Percentiles rank a stretch among this genome's conserved stretches.
phyloP scores from a whole-genome alignment of 2,113 vertebrate species.

The Zosterops japonicus region DNA sequence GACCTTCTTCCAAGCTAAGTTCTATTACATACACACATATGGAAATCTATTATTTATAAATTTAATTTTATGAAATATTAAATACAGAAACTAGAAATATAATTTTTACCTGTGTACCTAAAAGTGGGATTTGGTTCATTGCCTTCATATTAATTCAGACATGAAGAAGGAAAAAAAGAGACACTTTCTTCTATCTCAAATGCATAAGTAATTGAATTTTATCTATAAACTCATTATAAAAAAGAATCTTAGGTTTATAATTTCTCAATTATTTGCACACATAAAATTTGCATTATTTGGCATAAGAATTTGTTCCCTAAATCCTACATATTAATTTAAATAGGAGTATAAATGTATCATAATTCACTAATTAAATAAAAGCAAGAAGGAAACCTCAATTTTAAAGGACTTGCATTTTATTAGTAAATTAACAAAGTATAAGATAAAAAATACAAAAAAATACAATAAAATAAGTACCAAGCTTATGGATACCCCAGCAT shows the following conservation, averaged over 20 bases:
- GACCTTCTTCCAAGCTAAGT: background rate
- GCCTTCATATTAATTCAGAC: background rate
- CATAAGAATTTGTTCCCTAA: background rate
- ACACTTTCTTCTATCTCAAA: background rate
- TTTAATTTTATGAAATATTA: background rate
- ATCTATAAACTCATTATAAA: background rate
- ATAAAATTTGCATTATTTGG: background rate
- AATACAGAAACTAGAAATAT: background rate
- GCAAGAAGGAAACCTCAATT: background rate
- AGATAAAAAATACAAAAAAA: background rate
- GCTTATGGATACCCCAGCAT: background rate
- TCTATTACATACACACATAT: background rate
- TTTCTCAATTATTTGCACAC: background rate
- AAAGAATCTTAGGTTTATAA: background rate
- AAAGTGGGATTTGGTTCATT: background rate
- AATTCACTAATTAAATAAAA: background rate
- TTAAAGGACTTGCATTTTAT: background rate
- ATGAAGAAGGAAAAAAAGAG: background rate
- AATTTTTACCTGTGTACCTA: background rate
- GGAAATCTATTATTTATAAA: slow-evolving; percentile 1
- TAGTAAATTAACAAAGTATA: background rate
- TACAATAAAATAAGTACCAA: background rate
- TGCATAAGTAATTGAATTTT: background rate
- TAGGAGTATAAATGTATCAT: background rate
- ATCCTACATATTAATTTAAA: background rate